These are phyloP conservation scores for Eristalis intricaria DNA, from an alignment of 2,888 invertebrate genomes.

Conservation along the genomic window DNA sequence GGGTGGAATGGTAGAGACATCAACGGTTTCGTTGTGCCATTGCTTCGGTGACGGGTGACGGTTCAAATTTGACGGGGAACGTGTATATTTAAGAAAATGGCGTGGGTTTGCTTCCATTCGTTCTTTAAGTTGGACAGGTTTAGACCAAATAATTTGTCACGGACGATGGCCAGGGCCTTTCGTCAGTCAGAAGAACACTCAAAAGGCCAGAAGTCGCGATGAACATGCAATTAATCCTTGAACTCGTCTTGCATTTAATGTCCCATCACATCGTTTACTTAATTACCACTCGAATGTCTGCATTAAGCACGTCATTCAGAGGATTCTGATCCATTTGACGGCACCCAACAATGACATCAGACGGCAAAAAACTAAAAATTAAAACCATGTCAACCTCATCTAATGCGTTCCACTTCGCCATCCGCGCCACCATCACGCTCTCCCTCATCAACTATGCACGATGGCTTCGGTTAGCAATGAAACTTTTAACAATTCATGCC, in stretches of 20 bases:
- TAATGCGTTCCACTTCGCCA: background rate
- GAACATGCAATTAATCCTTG: background rate
- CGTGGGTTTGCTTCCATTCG: too few relatives aligned
- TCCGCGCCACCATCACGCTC: background rate
- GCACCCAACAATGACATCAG: background rate
- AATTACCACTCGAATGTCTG: background rate
- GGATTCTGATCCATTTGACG: background rate
- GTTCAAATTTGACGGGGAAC: too few relatives aligned
- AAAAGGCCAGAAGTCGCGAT: background rate
- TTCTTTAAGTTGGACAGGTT: too few relatives aligned
- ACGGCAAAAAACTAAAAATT: background rate
- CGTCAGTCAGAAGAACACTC: background rate
- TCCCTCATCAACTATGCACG: background rate
- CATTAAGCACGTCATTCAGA: background rate
- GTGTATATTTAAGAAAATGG: too few relatives aligned
- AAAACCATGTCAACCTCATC: background rate
- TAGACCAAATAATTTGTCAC: too few relatives aligned
- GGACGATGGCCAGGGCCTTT: too few relatives aligned
- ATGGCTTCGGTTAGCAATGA: background rate
- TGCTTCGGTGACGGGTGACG: too few relatives aligned
- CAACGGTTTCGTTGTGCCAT: too few relatives aligned
- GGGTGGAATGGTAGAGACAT: background rate
- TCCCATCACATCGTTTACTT: background rate
- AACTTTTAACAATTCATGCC: background rate
- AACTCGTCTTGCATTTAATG: background rate